phyloP scores from a whole-genome alignment of 2,797 vertebrate species.

The Ambastaia sidthimunki region DNA sequence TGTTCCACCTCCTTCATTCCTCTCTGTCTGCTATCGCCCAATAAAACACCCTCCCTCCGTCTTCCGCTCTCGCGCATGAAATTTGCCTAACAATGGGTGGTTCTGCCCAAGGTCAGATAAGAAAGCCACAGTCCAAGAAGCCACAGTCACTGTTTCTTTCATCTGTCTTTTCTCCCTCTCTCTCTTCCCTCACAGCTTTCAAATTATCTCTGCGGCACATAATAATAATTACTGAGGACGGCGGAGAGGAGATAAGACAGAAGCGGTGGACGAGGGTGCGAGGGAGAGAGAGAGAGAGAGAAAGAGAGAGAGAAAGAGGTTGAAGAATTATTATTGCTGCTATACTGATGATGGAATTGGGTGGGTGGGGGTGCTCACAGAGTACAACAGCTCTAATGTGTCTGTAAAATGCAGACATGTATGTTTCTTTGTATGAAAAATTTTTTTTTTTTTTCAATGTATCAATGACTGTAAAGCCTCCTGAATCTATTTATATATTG shows the following conservation, averaged over 20 bases:
- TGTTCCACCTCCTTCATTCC: constrained; percentile 67
- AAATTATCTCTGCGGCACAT: constrained; percentile 86
- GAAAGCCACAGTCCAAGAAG: constrained; percentile 81
- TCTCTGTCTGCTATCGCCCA: constrained; percentile 70
- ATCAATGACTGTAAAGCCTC: constrained; percentile 6
- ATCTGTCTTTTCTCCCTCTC: constrained; percentile 65
- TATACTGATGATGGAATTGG: constrained; percentile 38
- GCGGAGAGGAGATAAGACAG: constrained; percentile 82
- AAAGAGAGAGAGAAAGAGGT: constrained; percentile 45
- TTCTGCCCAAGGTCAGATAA: constrained; percentile 88
- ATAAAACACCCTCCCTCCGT: constrained; percentile 74
- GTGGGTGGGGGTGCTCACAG: constrained; percentile 35
- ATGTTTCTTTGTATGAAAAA: constrained; percentile 27
- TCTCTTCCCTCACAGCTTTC: constrained; percentile 79
- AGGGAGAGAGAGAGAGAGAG: constrained; percentile 42
- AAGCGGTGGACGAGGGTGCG: constrained; percentile 72
- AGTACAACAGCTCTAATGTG: constrained; percentile 31
- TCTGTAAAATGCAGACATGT: constrained; percentile 39
- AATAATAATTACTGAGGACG: constrained; percentile 87
- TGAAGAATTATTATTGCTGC: constrained; percentile 55
- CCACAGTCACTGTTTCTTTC: constrained; percentile 77
- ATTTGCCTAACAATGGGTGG: constrained; percentile 87
- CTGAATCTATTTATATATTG: background rate
- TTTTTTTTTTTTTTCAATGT: background rate
- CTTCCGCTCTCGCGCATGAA: constrained; percentile 68